Base-by-base conservation (phyloP, 1,140 invertebrate genomes). In the Rhopalosiphum maidis region DNA sequence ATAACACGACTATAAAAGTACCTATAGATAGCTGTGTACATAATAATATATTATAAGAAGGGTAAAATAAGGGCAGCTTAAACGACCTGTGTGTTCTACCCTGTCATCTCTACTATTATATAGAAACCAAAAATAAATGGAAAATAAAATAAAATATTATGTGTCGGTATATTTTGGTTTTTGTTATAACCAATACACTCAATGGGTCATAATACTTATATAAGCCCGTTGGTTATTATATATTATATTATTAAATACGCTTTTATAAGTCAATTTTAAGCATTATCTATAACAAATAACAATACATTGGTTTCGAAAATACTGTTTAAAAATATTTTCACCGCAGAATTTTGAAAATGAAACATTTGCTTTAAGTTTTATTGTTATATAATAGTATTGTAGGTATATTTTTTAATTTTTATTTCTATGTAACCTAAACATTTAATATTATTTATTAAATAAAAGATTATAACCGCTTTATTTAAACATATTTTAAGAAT, bases 91-190 rank as follows among this genome's bases (percentile, higher is more conserved):
- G 30, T 77, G 60, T 77, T n/a, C 30, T 77, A 77, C n/a, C 60
- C 60, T 77, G 60, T 77, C 60, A 4, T 77, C 0, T 15, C 60
- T 77, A 77, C n/a, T n/a, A 6, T 41, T 41, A 41, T 48, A 48
- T 68, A 68, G 30, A 68, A 77, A 77, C 15, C 4, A 68, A 30
- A 68, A 68, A 68, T n/a, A 68, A 68, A n/a, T n/a, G 30, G 30
- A 77, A 77, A 77, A 77, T 77, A 77, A 77, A 77, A 77, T n/a
- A 35, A n/a, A n/a, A 77, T 77, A n/a, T 68, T n/a, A 68, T 77
- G 30, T n/a, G 60, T 77, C 30, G 30, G 60, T 77, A 35, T 77
- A n/a, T 77, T 77, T 77, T 77, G 60, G 60, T 21, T 77, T 77
- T n/a, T 77, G 30, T 77, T 77, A 77, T n/a, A n/a, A 0, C 60